A percentile compares a stretch with the other conserved stretches of the same genome.
Conservation (phyloP, 2,888 invertebrate species). For the Callinectes sapidus region DNA sequence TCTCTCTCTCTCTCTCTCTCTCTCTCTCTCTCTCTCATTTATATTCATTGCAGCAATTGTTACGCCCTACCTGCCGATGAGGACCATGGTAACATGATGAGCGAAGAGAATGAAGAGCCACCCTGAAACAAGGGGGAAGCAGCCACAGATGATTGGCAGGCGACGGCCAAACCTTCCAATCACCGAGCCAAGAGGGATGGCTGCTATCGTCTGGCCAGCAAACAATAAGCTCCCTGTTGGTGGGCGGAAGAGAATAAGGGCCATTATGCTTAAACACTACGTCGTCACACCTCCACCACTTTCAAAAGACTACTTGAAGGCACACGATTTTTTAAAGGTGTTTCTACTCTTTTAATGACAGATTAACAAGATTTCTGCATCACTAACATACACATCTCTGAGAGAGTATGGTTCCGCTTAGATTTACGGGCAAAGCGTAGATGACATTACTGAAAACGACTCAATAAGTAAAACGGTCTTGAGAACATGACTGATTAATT, state of each 20-base stretch:
- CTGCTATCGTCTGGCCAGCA: neutral
- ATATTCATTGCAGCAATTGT: neutral
- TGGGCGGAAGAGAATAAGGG: neutral
- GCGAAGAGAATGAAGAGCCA: constrained; percentile 38
- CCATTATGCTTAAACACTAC: no score
- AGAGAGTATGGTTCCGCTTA: neutral
- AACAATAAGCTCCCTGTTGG: constrained; percentile 44
- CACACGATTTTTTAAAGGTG: no score
- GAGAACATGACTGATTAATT: no score
- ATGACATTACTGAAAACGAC: no score
- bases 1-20: no score
- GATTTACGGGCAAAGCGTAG: neutral
- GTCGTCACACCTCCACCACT: no score
- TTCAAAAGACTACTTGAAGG: no score
- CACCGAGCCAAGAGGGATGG: constrained; percentile 18
- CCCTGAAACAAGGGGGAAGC: neutral
- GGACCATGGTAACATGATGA: neutral
- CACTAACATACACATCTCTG: no score
- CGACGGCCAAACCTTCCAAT: neutral
- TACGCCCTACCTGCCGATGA: constrained; percentile 49
- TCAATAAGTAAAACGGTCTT: no score
- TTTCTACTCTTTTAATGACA: no score
- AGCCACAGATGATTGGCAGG: neutral
- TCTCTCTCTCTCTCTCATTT: no score
- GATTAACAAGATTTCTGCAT: no score